Evolutionary conservation across 1,140 invertebrate genomes (phyloP), one percentile per base, ranked within the genome.

Genomic region (Hypothenemus hampei): DNA sequence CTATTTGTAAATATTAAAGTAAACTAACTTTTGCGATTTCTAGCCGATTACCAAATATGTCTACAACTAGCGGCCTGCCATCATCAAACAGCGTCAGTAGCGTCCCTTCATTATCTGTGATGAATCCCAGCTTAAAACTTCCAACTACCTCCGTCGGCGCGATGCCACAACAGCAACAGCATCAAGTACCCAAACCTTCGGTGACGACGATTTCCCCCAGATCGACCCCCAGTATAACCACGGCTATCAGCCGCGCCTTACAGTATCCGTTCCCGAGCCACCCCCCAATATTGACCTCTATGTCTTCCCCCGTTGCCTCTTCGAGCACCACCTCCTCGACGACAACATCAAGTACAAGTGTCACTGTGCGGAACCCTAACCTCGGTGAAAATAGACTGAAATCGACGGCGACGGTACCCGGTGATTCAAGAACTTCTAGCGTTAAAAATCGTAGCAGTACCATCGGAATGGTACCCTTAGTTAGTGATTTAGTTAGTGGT

Each of bases 231-330:
- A 13, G 23, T 37, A 58, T 64, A 10, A 57, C 53, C 22, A 63
- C 64, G 39, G 61, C 66, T 43, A 63, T 71, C 26, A 71, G 72
- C 26, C 85, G 86, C 64, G 81, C 85, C 19, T 69, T 89, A 22
- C 86, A 89, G 64, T 89, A 89, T 74, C 87, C 87, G 18, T 89
- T 89, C 75, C 86, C 86, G 64, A 83, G 81, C 71, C 83, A 85
- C 75, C 85, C 84, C 63, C 81, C 82, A 56, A 72, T 79, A 56
- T 74, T 43, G 29, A 60, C 61, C 57, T 57, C 64, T 37, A 50
- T 60, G 18, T 62, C 49, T 29, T 58, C 58, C 49, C 58, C 60
- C 29, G 37, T 46, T 35, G 10, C 26, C 47, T 26, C 20, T 35
- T 35, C 53, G 2, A 36, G 48, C 24, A 31, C 48, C 18, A 29